Evolutionary conservation across 2,113 vertebrate genomes (phyloP).

Genomic region (Stigmatopora nigra): DNA sequence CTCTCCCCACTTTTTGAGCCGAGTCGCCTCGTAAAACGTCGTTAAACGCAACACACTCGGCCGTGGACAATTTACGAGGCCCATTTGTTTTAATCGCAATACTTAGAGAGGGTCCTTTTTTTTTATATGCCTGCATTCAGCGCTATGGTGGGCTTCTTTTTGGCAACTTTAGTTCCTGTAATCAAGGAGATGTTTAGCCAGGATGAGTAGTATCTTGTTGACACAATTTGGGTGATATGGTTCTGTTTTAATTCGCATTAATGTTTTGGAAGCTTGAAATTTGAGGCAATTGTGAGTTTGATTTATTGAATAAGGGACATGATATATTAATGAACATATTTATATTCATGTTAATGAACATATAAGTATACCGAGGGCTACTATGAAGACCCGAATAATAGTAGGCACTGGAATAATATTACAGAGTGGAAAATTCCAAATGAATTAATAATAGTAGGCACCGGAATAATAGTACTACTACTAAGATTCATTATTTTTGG

Average conservation of each 20-base stretch:
- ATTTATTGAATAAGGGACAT: no score
- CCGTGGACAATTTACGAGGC: conserved; percentile 97
- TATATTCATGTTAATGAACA: no score
- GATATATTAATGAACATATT: no score
- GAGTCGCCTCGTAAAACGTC: conserved; percentile 97
- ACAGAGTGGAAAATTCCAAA: no score
- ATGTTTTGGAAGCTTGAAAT: background rate
- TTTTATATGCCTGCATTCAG: conserved; percentile 69
- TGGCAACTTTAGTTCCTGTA: conserved; percentile 11
- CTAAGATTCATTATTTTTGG: no score
- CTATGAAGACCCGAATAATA: no score
- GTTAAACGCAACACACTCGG: conserved; percentile 90
- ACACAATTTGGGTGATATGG: background rate
- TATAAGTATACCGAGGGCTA: no score
- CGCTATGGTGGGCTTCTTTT: conserved; percentile 59
- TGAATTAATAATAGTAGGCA: no score
- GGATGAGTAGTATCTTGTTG: background rate
- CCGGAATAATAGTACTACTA: no score
- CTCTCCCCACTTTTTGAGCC: conserved; percentile 43
- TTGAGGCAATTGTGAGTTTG: background rate
- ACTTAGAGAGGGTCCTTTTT: conserved; percentile 59
- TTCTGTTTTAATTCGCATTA: background rate
- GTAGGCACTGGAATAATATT: no score
- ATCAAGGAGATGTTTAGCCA: conserved; percentile 21
- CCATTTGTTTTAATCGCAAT: conserved; percentile 78